Evolutionary conservation across 2,888 invertebrate species (phyloP).

Genomic region (Emmelina monodactyla): DNA sequence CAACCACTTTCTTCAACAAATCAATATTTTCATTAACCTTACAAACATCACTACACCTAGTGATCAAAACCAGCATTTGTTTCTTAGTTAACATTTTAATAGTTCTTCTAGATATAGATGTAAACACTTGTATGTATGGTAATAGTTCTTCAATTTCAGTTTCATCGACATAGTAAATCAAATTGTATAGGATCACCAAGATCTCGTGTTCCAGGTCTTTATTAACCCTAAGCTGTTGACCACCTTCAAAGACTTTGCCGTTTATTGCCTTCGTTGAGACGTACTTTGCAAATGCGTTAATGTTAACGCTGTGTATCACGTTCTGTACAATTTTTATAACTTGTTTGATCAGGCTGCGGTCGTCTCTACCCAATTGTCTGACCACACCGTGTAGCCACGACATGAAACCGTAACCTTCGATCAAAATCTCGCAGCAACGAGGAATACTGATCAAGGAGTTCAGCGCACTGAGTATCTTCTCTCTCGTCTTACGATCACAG

Average conservation of each 20-base stretch:
- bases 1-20: constrained; percentile 30
- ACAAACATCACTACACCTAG: constrained; percentile 22
- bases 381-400: constrained; percentile 69
- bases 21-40: constrained; percentile 26
- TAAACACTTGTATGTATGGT: constrained; percentile 30
- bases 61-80: constrained; percentile 33
- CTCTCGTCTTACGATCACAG: constrained; percentile 69
- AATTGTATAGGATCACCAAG: constrained; percentile 29
- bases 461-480: constrained; percentile 72
- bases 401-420: constrained; percentile 73
- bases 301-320: constrained; percentile 32
- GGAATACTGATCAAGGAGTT: constrained; percentile 69
- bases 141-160: constrained; percentile 30
- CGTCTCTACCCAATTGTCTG: constrained; percentile 28
- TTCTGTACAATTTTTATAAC: constrained; percentile 30
- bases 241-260: constrained; percentile 22
- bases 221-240: constrained; percentile 36
- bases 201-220: constrained; percentile 45
- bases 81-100: constrained; percentile 38
- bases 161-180: constrained; percentile 28
- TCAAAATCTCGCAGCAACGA: constrained; percentile 70
- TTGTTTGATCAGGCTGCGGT: constrained; percentile 26
- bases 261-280: constrained; percentile 21
- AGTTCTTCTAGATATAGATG: constrained; percentile 34
- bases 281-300: constrained; percentile 32